phyloP scores from a whole-genome alignment of 2,888 invertebrate genomes.

The Ischnura elegans region DNA sequence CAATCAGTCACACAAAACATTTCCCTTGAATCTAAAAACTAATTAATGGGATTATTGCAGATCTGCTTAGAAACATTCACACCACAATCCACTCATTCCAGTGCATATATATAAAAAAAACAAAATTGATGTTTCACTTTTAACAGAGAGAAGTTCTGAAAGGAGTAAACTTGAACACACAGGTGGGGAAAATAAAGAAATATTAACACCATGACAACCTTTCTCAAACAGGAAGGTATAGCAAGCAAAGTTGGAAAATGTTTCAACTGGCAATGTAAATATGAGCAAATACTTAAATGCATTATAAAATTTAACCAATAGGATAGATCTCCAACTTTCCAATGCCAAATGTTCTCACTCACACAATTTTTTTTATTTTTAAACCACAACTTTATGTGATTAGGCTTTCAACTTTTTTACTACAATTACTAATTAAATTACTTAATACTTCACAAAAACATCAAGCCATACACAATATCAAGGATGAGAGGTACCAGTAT shows the following conservation, averaged over 20 bases:
- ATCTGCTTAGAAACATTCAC: slow-evolving; percentile 61
- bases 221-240: slow-evolving; percentile 57
- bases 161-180: slow-evolving; percentile 62
- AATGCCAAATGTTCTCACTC: slow-evolving; percentile 44
- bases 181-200: slow-evolving; percentile 59
- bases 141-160: slow-evolving; percentile 60
- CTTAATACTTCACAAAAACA: slow-evolving; percentile 66
- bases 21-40: slow-evolving; percentile 37
- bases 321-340: slow-evolving; percentile 58
- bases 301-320: slow-evolving; percentile 55
- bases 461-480: slow-evolving; percentile 66
- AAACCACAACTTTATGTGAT: slow-evolving; percentile 37
- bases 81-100: slow-evolving; percentile 46
- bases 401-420: slow-evolving; percentile 34
- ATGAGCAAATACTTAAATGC: slow-evolving; percentile 67
- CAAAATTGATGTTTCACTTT: slow-evolving; percentile 50
- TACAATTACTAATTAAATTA: slow-evolving; percentile 64
- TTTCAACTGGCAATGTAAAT: slow-evolving; percentile 63
- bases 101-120: slow-evolving; percentile 54
- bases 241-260: slow-evolving; percentile 65
- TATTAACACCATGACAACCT: slow-evolving; percentile 57
- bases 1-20: slow-evolving; percentile 60
- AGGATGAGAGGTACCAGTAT: slow-evolving; percentile 65
- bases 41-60: slow-evolving; percentile 66
- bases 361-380: slow-evolving; percentile 46